phyloP scores from a whole-genome alignment of 2,797 vertebrate genomes.

The Anas acuta region DNA sequence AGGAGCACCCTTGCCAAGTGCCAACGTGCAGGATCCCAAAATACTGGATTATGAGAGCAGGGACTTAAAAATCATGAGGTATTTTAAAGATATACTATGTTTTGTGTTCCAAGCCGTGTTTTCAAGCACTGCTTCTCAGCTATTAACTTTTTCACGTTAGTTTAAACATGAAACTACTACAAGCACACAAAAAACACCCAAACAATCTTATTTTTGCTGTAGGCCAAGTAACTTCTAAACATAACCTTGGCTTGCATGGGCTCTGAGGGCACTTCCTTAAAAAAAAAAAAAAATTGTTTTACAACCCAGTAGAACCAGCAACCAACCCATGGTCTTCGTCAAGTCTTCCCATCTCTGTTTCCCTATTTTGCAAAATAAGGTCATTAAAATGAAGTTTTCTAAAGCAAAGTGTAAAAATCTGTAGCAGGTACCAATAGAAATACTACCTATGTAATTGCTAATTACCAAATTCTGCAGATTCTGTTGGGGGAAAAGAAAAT shows the following conservation, averaged over 20 bases:
- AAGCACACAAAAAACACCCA: background rate
- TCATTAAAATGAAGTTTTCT: background rate
- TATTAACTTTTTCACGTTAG: background rate
- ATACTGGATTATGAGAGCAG: background rate
- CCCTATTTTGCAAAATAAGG: background rate
- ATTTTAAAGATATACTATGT: background rate
- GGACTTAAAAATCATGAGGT: background rate
- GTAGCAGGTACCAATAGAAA: background rate
- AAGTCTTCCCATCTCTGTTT: background rate
- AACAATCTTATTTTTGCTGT: background rate
- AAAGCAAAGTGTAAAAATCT: background rate
- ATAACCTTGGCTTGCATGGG: background rate
- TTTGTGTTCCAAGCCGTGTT: background rate
- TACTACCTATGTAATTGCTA: background rate
- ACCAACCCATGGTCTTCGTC: background rate
- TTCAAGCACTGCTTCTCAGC: background rate
- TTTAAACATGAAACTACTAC: background rate
- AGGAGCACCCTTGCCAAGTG: background rate
- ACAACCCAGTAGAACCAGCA: background rate
- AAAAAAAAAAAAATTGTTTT: background rate
- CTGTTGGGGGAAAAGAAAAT: background rate
- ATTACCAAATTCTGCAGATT: background rate
- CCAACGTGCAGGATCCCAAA: fast-evolving
- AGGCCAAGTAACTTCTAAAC: background rate
- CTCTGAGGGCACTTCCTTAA: background rate